Base-by-base conservation (phyloP, 64 coral and sea anemone genomes). In the Pocillopora verrucosa region DNA sequence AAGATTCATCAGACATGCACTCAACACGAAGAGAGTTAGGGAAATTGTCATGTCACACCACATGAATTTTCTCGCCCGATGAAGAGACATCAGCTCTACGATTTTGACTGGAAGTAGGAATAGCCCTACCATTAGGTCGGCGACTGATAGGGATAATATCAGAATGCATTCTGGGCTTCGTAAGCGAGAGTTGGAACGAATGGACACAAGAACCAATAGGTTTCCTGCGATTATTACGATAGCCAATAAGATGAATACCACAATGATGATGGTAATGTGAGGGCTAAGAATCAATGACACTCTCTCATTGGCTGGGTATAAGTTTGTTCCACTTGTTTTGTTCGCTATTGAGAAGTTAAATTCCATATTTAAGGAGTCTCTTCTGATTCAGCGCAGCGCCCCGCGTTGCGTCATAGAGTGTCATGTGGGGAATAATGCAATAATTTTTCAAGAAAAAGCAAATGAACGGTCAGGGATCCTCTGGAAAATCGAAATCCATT, bases 121-220 rank as follows among this genome's bases (percentile, higher is more conserved):
- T 26, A 89, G 58, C 64, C 92, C 92, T 34, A 93, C 92, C 61
- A 89, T 84, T 17, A 93, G 79, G 26, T 93, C 92, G 37, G 92
- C 87, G 19, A 72, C 69, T 45, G 92, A 74, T 13, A 93, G n/a
- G 35, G 87, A 89, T 6, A 93, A 38, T 30, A 93, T 89, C 7
- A 93, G 77, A 4, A 84, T 57, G 63, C 83, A 84, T 9, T 87
- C 65, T 4, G 92, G 87, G 20, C 87, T 67, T 1, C 88, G 37
- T 36, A 89, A 61, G 16, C 92, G 87, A 0, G 34, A 24, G 16
- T 89, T 89, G 11, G 60, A 59, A 11, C 75, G 87, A 7, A 93
- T 65, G 20, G 92, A 81, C 11, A 72, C 74, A 2, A 93, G 75
- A 22, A 93, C 87, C n/a, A 93, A 51, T 9, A 93, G 56, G 65